Percentiles rank a stretch among this genome's conserved stretches.
These are phyloP conservation scores for Pyxicephalus adspersus DNA, from an alignment of 2,113 vertebrate species.

Conservation along the genomic window DNA sequence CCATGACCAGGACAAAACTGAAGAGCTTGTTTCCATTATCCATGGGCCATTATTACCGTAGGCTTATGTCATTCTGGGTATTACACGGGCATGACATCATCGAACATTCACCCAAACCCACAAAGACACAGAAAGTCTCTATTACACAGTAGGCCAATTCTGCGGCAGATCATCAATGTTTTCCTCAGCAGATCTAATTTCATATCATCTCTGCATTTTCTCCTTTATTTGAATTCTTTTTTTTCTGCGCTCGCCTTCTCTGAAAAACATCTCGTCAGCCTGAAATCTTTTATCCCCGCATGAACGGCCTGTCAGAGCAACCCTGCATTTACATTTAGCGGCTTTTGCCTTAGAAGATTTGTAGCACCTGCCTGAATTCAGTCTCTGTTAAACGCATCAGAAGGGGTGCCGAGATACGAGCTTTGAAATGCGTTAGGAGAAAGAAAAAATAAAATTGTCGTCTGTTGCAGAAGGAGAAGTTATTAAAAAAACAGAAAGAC, in stretches of 20 bases:
- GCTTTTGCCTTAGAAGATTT: conserved; percentile 45
- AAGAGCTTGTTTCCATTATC: conserved; percentile 19
- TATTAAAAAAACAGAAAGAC: conserved; percentile 39
- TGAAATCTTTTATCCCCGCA: conserved; percentile 15
- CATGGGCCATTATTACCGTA: conserved; percentile 1
- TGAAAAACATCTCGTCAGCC: conserved; percentile 6
- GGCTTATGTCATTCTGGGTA: conserved; percentile 20
- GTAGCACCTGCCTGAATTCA: conserved; percentile 31
- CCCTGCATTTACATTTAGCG: conserved; percentile 40
- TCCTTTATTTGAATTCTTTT: conserved; percentile 5
- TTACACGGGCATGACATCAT: conserved; percentile 30
- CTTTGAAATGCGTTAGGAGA: conserved; percentile 29
- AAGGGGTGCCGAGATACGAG: conserved; percentile 29
- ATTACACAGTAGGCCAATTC: conserved; percentile 2
- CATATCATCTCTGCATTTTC: conserved; percentile 21
- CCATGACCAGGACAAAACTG: background rate
- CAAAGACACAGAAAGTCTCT: background rate
- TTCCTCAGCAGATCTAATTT: conserved; percentile 33
- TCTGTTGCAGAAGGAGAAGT: conserved; percentile 32
- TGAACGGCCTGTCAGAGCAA: conserved; percentile 30
- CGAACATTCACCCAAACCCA: background rate
- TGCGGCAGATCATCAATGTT: background rate
- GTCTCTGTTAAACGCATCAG: conserved; percentile 46
- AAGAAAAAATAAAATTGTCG: conserved; percentile 15
- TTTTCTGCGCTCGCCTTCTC: conserved; percentile 17